phyloP scores from a whole-genome alignment of 2,113 vertebrate species.

The Parotia lawesii region DNA sequence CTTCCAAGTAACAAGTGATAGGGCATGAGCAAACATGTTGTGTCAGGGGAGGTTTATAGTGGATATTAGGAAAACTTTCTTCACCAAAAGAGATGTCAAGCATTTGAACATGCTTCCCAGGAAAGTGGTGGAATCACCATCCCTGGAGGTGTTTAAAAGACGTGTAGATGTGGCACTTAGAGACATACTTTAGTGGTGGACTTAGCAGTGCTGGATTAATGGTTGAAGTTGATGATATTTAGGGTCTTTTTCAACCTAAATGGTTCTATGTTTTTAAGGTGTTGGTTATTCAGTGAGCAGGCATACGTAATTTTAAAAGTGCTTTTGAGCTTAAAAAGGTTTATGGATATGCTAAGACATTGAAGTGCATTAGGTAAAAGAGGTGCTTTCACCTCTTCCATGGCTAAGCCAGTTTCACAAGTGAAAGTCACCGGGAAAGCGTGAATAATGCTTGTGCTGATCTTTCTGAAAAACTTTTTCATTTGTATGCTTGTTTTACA shows the following conservation, averaged over 20 bases:
- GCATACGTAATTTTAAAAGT: neutral
- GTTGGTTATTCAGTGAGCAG: neutral
- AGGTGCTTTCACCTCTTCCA: neutral
- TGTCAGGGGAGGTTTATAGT: neutral
- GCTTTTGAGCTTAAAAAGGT: neutral
- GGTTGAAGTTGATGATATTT: neutral
- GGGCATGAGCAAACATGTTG: neutral
- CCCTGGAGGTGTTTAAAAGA: neutral
- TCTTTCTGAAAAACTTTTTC: neutral
- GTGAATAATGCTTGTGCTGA: neutral
- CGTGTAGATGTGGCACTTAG: neutral
- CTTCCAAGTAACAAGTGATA: neutral
- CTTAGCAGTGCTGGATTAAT: neutral
- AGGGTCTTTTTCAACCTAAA: neutral
- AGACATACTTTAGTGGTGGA: neutral
- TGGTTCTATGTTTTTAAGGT: neutral
- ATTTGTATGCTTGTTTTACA: neutral
- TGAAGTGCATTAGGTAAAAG: neutral
- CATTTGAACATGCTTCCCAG: neutral
- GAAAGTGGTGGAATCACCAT: neutral
- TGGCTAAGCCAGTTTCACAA: neutral
- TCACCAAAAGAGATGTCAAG: neutral
- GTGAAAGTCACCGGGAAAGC: neutral
- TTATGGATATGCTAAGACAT: neutral
- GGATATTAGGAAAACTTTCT: neutral